phyloP scores from a whole-genome alignment of 2,888 invertebrate species.

The Adela reaumurella region DNA sequence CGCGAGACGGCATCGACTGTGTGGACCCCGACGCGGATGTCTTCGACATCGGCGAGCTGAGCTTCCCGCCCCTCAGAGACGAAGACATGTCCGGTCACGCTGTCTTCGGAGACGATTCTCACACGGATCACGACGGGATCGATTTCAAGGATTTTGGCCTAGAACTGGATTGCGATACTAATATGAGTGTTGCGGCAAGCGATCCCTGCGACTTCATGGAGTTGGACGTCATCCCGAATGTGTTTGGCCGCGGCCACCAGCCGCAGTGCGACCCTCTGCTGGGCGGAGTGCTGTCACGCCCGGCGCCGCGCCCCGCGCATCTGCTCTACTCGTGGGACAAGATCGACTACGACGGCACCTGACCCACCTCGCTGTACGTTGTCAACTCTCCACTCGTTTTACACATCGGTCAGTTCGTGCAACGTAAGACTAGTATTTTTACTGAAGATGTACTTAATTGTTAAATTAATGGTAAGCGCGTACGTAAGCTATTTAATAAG shows the following conservation, averaged over 20 bases:
- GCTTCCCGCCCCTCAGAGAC: constrained; percentile 38
- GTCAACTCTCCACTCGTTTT: background rate
- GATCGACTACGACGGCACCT: constrained; percentile 67
- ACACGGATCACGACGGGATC: constrained; percentile 24
- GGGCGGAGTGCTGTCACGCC: constrained; percentile 63
- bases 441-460: background rate
- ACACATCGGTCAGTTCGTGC: background rate
- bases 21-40: constrained; percentile 42
- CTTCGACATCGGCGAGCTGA: constrained; percentile 45
- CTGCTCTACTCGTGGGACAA: constrained; percentile 73
- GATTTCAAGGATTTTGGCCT: constrained; percentile 63
- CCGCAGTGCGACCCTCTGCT: constrained; percentile 69
- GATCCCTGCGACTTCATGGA: constrained; percentile 48
- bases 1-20: constrained; percentile 32
- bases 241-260: constrained; percentile 45
- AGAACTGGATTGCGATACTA: constrained; percentile 59
- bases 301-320: constrained; percentile 60
- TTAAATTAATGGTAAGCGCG: background rate
- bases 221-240: constrained; percentile 40
- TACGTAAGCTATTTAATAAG: background rate
- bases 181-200: constrained; percentile 53
- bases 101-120: constrained; percentile 25
- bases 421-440: background rate
- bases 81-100: constrained; percentile 30
- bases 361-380: constrained; percentile 22